Base-by-base conservation (phyloP, 2,113 vertebrate species). In the Thunnus thynnus region DNA sequence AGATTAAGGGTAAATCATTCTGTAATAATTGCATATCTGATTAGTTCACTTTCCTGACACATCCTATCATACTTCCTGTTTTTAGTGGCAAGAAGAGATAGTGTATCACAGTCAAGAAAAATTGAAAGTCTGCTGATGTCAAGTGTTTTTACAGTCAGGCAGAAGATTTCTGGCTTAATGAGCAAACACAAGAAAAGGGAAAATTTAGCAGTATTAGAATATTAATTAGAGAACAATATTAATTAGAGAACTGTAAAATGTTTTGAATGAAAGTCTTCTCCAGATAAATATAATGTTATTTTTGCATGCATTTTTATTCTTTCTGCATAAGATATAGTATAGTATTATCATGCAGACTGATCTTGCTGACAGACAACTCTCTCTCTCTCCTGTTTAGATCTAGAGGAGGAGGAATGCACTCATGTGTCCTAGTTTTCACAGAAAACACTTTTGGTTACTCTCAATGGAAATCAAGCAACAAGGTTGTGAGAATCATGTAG, bases 391-490 rank as follows among this genome's bases (percentile, higher is more conserved):
- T 11, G 30, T 60, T 58, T 14, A 14, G 20, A 41, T 47, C 48
- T 68, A 22, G 62, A 27, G 14, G 57, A 55, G 55, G 63, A 32
- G 3, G 14, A n/a, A 48, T 20, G 4, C 57, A 30, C 55, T 61
- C 67, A 17, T 50, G 6, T 56, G 72, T 67, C 79, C 79, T 5
- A 71, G 63, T 65, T 79, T 71, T 82, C 52, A 69, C 62, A 25
- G 22, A 47, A 47, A 66, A 78, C 18, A 20, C 52, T 74, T 67
- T 27, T 12, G 13, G 13, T 41, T 54, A 46, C 65, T 48, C 69
- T 70, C 18, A 61, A 36, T 71, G 73, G 50, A 68, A 72, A 55
- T 73, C 30, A 27, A 81, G 63, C 69, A 36, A 64, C 65, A 50
- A 47, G 41, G 58, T 52, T 25, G 44, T 17, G 65, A 48, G 30